Base-by-base conservation (phyloP, 2,888 invertebrate species). In the Erebia epiphron region DNA sequence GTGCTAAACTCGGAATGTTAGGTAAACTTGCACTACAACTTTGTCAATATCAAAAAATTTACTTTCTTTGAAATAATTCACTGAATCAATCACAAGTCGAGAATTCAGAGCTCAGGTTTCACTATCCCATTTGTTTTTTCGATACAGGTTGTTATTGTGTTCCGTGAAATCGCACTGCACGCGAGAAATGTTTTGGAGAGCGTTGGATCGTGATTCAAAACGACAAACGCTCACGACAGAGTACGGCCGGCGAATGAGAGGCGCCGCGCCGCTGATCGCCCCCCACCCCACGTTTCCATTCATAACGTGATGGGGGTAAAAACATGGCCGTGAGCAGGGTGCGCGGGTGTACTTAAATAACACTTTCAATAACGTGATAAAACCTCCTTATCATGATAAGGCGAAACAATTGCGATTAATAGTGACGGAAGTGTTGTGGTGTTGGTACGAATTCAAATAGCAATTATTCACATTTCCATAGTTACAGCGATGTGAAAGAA, bases 41-140 rank as follows among this genome's bases (percentile, higher is more conserved):
- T 79, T 83, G 80, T 82, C 79, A 77, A 76, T 77, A 75, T 54
- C 46, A 79, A 80, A 80, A 26, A 79, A 76, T 80, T 78, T 86
- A 65, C 57, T 62, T 54, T 66, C 43, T 83, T 86, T n/a, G n/a
- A n/a, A 61, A 18, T 11, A 16, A 63, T 9, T 78, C 89, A 90
- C 90, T 83, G 84, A 83, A 84, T 84, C 49, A 14, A 83, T 82
- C 89, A 91, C 90, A 85, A 86, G 85, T 88, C 89, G 82, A 86
- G 78, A 62, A 8, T 57, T 13, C 13, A 14, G 18, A 26, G 85
- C 87, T 88, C 82, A 86, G 78, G 86, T 90, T 90, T 87, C 92
- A 93, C 92, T 91, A 82, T 89, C 82, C 82, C 84, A 90, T 91
- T 92, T 91, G 90, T 91, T 88, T 90, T 86, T 82, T 16, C 11